Base-by-base conservation (phyloP, 1,140 invertebrate genomes). In the Apis dorsata region DNA sequence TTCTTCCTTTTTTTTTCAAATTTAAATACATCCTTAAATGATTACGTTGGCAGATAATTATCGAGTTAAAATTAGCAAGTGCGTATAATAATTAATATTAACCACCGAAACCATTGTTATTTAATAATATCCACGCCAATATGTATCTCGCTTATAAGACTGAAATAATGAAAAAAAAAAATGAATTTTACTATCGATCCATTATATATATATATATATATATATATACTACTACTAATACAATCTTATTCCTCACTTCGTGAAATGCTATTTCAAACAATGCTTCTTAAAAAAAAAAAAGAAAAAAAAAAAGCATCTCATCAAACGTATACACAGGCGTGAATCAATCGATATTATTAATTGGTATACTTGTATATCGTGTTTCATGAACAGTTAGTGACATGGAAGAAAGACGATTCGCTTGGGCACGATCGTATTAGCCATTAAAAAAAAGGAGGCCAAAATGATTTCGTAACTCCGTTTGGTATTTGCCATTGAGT, bases 391-490 rank as follows among this genome's bases (percentile, higher is more conserved):
- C 34, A 7, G 44, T 53, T 28, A 28, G 57, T 79, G n/a, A 78
- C 63, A 49, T 8, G 28, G 53, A 69, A 44, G 17, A 19, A 13
- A 12, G 4, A 55, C 9, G 66, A 55, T 49, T 28, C 24, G 11
- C 21, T 79, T 59, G 60, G 53, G 49, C 15, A 74, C 21, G 7
- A 62, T 34, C 17, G 55, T 79, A 28, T n/a, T 9, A 13, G 59
- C 44, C 57, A 24, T 75, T 81, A 34, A 81, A 76, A 34, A 24
- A 34, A 76, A 59, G 72, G 62, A 34, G 73, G 44, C 24, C 34
- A 34, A 60, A 59, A 59, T 21, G 24, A 77, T 82, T 65, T 60
- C 73, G 71, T 66, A 75, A 81, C 49, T 24, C 17, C 57, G 44
- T 10, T 60, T 44, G 72, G 55, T 68, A 69, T 66, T 74, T 49